Evolutionary conservation across 2,888 invertebrate species (phyloP).

Genomic region (Acanthosepion esculentum): DNA sequence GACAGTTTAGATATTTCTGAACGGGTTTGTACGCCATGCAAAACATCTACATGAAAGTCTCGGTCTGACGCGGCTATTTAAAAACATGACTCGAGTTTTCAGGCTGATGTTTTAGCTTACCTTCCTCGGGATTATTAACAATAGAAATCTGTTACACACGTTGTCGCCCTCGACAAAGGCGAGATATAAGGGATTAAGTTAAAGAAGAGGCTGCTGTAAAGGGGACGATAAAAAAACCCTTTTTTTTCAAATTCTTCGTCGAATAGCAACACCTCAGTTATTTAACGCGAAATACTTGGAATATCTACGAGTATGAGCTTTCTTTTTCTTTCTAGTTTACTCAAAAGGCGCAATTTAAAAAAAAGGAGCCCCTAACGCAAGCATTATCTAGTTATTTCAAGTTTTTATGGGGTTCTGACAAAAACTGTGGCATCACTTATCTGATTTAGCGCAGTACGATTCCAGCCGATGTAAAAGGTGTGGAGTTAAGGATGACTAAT

Average conservation of each 20-base stretch:
- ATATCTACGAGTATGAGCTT: background rate
- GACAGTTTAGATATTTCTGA: too few relatives aligned
- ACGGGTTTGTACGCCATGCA: too few relatives aligned
- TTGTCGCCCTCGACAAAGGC: too few relatives aligned
- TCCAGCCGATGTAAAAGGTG: background rate
- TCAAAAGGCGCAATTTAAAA: background rate
- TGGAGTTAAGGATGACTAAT: background rate
- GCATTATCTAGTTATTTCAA: background rate
- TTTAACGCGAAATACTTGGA: background rate
- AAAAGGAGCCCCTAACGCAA: background rate
- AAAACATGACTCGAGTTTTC: too few relatives aligned
- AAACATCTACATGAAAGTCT: too few relatives aligned
- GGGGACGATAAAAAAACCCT: too few relatives aligned
- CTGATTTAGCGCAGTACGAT: background rate
- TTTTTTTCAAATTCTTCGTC: too few relatives aligned
- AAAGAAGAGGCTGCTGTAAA: background rate
- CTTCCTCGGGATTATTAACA: too few relatives aligned
- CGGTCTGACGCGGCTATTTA: too few relatives aligned
- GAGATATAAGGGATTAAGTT: background rate
- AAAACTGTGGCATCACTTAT: background rate
- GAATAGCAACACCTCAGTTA: background rate
- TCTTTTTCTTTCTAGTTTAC: background rate
- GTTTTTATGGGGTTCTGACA: background rate
- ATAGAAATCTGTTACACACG: too few relatives aligned
- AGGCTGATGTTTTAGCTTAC: too few relatives aligned